Conservation (phyloP, 2,797 vertebrate genomes). For the Mycteria americana region DNA sequence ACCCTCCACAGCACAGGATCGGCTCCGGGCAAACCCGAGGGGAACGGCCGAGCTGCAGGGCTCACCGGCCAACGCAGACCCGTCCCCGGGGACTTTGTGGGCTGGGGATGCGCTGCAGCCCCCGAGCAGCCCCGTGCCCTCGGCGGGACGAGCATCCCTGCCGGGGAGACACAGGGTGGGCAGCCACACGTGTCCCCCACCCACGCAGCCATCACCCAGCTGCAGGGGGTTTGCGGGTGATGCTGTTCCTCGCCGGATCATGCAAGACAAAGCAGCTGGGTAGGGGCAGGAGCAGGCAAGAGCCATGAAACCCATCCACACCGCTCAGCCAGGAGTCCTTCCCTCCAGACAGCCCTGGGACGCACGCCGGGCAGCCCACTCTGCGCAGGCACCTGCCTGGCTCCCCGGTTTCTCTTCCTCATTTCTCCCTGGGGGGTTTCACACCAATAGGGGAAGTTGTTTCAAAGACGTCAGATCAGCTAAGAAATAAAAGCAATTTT, state of each 20-base stretch:
- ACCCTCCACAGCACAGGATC: neutral
- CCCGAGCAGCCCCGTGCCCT: rapidly evolving
- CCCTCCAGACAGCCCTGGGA: neutral
- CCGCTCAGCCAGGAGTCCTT: neutral
- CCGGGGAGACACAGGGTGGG: neutral
- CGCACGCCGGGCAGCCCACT: rapidly evolving
- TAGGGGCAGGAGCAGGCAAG: neutral
- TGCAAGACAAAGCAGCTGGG: too few relatives aligned
- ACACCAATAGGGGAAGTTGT: neutral
- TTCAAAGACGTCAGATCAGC: rapidly evolving
- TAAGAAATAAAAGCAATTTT: neutral
- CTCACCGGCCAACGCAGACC: neutral
- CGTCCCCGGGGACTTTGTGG: rapidly evolving
- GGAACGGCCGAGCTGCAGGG: rapidly evolving
- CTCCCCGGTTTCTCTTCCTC: neutral
- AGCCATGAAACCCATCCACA: neutral
- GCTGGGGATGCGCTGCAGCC: neutral
- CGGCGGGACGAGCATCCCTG: rapidly evolving
- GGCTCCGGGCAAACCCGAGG: neutral
- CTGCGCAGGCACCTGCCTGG: rapidly evolving
- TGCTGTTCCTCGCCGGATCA: rapidly evolving
- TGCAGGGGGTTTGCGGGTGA: neutral
- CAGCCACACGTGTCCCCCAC: neutral
- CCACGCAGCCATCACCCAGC: neutral
- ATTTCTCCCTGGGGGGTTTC: neutral